Conservation (phyloP, 2,113 vertebrate species). For the Cathartes aura region DNA sequence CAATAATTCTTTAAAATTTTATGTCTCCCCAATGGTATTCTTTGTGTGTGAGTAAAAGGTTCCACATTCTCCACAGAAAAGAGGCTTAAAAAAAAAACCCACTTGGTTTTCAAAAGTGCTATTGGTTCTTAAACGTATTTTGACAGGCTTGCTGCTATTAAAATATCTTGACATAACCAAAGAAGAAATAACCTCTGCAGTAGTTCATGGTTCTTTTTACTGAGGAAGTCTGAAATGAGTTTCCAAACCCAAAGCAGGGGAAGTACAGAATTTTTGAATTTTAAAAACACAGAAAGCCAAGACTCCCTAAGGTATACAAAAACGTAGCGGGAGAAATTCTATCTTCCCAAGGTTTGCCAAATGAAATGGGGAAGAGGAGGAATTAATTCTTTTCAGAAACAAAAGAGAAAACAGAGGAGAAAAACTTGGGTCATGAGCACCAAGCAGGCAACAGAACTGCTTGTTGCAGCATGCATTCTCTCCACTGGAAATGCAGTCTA, state of each 20-base stretch:
- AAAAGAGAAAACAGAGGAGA: not conserved
- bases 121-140: constrained; percentile 20
- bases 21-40: not conserved
- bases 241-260: constrained; percentile 34
- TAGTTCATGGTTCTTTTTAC: constrained; percentile 19
- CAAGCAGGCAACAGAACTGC: not conserved
- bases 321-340: constrained; percentile 47
- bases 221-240: constrained; percentile 39
- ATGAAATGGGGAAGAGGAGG: not conserved
- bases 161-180: constrained; percentile 21
- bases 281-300: constrained; percentile 36
- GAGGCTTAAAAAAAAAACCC: not conserved
- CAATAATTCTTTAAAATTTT: not conserved
- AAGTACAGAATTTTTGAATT: constrained; percentile 54
- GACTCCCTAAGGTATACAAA: constrained; percentile 42
- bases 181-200: not conserved
- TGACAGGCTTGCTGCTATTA: constrained; percentile 4
- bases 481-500: not conserved
- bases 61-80: constrained; percentile 2
- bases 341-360: constrained; percentile 22
- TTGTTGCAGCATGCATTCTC: not conserved
- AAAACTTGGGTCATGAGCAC: not conserved
- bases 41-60: not conserved
- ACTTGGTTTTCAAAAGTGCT: not conserved
- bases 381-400: constrained; percentile 22